These are phyloP conservation scores for Cantharis rufa DNA, from an alignment of 2,888 invertebrate species.

Conservation along the genomic window DNA sequence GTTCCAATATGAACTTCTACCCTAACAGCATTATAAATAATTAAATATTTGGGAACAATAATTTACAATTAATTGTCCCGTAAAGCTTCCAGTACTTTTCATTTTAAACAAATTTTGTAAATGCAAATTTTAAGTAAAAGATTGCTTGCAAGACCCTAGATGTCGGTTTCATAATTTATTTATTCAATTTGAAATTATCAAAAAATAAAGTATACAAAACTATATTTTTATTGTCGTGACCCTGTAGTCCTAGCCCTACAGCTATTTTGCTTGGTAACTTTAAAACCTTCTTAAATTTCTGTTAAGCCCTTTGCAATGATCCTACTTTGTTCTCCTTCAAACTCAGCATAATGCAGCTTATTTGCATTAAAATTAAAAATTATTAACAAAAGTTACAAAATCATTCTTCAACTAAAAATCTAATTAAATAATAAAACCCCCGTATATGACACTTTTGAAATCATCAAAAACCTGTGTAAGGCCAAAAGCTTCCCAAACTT, in stretches of 20 bases:
- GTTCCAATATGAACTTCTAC: neutral
- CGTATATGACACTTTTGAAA: neutral
- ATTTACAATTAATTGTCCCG: neutral
- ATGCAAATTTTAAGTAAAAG: neutral
- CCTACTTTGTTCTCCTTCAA: neutral
- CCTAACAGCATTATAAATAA: neutral
- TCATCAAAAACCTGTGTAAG: too few species aligned
- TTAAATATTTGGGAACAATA: neutral
- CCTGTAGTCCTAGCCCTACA: neutral
- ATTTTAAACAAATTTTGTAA: too few species aligned
- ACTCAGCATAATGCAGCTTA: neutral
- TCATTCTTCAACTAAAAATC: neutral
- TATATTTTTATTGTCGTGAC: neutral
- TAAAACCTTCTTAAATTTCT: neutral
- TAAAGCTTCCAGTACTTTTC: neutral
- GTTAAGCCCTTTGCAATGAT: neutral
- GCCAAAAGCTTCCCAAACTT: too few species aligned
- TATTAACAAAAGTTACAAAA: neutral
- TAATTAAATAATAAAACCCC: neutral
- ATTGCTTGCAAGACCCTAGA: neutral
- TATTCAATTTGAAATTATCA: neutral
- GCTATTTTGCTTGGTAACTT: neutral
- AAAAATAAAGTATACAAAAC: neutral
- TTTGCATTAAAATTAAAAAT: neutral
- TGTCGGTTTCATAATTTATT: neutral